Evolutionary conservation across 1,140 invertebrate species (phyloP).

Genomic region (Cydia amplana): DNA sequence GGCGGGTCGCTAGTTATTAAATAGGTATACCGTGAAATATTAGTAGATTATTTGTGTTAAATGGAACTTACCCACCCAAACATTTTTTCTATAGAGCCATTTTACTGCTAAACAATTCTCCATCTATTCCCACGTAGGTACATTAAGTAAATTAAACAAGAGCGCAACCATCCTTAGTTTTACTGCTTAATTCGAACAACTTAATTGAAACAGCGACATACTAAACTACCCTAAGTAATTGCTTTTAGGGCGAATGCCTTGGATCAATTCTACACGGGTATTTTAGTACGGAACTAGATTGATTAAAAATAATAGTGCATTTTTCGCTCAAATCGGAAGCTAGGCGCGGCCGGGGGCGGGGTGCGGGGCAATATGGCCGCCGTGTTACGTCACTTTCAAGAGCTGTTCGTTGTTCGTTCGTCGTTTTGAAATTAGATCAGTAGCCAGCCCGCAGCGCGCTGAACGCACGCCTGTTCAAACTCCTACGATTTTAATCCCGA

Average conservation of each 20-base stretch:
- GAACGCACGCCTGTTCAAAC: slow-evolving; percentile 39
- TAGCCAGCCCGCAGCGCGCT: slow-evolving; percentile 52
- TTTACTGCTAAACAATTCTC: neutral
- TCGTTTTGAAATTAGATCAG: slow-evolving; percentile 74
- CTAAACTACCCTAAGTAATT: slow-evolving; percentile 27
- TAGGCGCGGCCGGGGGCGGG: slow-evolving; percentile 52
- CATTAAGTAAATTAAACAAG: slow-evolving; percentile 29
- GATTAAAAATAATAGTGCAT: slow-evolving; percentile 66
- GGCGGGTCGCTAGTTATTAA: too few relatives aligned
- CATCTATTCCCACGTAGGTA: neutral
- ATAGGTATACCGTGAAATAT: too few relatives aligned
- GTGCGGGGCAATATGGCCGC: slow-evolving; percentile 63
- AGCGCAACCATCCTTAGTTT: slow-evolving; percentile 2
- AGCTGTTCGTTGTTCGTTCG: slow-evolving; percentile 42
- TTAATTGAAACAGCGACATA: slow-evolving; percentile 25
- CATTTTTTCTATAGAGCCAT: neutral
- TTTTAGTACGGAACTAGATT: slow-evolving; percentile 55
- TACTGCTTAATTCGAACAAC: neutral
- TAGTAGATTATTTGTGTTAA: too few relatives aligned
- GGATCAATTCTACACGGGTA: neutral
- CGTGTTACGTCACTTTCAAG: slow-evolving; percentile 71
- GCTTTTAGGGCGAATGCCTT: neutral
- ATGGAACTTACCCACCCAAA: neutral
- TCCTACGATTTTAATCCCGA: slow-evolving; percentile 27
- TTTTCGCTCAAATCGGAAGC: slow-evolving; percentile 61